Percentiles rank a stretch among this genome's conserved stretches.
phyloP scores from a whole-genome alignment of 2,888 invertebrate genomes.

The Lasioglossum oenotherae region DNA sequence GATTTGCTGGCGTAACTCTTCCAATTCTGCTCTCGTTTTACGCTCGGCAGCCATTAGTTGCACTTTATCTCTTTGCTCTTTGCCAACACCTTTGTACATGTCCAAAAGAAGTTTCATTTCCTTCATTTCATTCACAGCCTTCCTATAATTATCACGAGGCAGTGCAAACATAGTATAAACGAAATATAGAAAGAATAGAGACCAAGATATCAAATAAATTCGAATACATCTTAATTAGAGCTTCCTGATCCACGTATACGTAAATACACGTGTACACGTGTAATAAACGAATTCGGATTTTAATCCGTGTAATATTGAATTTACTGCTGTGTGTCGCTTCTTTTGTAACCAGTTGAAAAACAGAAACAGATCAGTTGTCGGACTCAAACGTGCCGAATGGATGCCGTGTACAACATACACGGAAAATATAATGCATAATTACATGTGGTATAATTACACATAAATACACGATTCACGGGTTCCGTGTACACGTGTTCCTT shows the following conservation, averaged over 20 bases:
- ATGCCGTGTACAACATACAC: neutral
- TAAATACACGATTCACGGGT: neutral
- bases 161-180: neutral
- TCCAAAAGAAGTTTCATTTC: constrained; percentile 97
- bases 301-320: neutral
- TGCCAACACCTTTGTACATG: constrained; percentile 99
- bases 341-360: neutral
- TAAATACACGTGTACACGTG: neutral
- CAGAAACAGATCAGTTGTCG: neutral
- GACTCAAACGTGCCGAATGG: neutral
- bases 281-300: neutral
- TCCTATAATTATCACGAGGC: constrained; percentile 86
- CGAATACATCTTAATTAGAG: neutral
- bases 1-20: constrained; percentile 93
- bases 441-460: neutral
- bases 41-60: constrained; percentile 98
- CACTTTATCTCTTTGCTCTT: constrained; percentile 98
- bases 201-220: neutral
- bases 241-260: neutral
- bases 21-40: constrained; percentile 94
- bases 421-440: neutral
- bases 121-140: constrained; percentile 96
- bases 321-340: too few species aligned
- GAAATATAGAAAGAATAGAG: constrained; percentile 23
- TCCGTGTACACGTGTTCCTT: neutral